A percentile compares a stretch with the other conserved stretches of the same genome.
Evolutionary conservation across 2,888 invertebrate species (phyloP).

Genomic region (Brenthis ino): DNA sequence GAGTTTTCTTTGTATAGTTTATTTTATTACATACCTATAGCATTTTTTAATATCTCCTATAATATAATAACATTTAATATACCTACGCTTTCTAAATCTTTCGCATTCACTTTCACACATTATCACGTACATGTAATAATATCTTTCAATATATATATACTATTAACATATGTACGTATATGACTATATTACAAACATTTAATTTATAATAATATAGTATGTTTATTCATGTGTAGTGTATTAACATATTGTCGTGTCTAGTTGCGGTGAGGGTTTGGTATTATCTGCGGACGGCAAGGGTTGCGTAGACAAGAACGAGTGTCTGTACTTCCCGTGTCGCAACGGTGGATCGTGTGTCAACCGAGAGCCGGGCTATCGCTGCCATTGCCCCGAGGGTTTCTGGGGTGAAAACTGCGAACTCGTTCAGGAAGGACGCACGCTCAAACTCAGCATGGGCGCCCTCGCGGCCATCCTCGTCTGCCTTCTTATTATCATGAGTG

Average conservation of each 20-base stretch:
- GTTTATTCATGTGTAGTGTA: constrained; percentile 42
- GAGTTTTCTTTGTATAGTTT: constrained; percentile 42
- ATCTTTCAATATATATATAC: constrained; percentile 6
- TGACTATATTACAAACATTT: constrained; percentile 32
- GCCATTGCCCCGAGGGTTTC: constrained; percentile 95
- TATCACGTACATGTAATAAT: constrained; percentile 15
- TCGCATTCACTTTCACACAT: constrained; percentile 28
- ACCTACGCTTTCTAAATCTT: constrained; percentile 18
- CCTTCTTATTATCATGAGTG: constrained; percentile 97
- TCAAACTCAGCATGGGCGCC: constrained; percentile 98
- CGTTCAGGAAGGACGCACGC: constrained; percentile 95
- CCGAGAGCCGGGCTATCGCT: constrained; percentile 93
- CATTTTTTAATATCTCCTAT: constrained; percentile 7
- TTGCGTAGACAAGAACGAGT: constrained; percentile 97
- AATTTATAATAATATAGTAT: constrained; percentile 30
- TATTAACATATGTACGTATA: constrained; percentile 33
- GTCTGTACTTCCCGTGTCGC: constrained; percentile 95
- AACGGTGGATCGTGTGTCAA: constrained; percentile 96
- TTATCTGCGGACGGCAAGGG: constrained; percentile 95
- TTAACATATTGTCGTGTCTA: constrained; percentile 76
- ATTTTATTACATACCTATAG: constrained; percentile 12
- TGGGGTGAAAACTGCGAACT: constrained; percentile 97
- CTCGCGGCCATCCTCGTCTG: constrained; percentile 98
- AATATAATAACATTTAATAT: constrained; percentile 27
- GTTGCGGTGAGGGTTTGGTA: constrained; percentile 96